Evolutionary conservation across 2,888 invertebrate species (phyloP).

Genomic region (Drosophila gaucha): DNA sequence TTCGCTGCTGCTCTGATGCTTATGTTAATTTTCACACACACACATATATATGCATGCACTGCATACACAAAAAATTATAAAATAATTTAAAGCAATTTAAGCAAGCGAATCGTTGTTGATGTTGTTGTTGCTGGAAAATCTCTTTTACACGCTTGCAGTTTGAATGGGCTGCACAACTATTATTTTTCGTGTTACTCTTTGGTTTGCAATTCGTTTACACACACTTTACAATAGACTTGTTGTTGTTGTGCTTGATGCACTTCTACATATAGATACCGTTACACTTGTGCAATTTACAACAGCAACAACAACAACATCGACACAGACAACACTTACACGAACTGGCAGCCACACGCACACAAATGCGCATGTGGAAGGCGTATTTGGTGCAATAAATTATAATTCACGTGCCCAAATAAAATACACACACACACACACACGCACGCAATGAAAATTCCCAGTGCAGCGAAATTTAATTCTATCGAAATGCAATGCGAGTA

Average conservation of each 20-base stretch:
- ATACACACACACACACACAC: background rate
- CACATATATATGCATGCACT: constrained; percentile 20
- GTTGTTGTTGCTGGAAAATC: constrained; percentile 36
- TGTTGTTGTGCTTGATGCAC: constrained; percentile 60
- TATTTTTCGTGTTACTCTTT: constrained; percentile 56
- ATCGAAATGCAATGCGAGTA: constrained; percentile 57
- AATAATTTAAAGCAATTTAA: constrained; percentile 76
- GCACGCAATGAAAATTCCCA: constrained; percentile 35
- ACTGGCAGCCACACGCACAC: constrained; percentile 33
- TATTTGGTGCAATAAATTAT: constrained; percentile 52
- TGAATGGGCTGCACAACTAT: constrained; percentile 69
- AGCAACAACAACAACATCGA: constrained; percentile 35
- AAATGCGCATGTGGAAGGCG: constrained; percentile 28
- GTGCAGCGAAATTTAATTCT: constrained; percentile 61
- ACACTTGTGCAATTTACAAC: constrained; percentile 79
- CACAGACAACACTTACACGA: constrained; percentile 66
- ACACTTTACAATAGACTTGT: constrained; percentile 56
- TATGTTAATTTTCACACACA: constrained; percentile 75
- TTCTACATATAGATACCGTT: constrained; percentile 71
- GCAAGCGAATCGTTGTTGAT: constrained; percentile 49
- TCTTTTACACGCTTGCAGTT: constrained; percentile 70
- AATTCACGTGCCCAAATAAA: constrained; percentile 65
- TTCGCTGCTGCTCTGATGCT: constrained; percentile 41
- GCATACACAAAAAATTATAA: constrained; percentile 66
- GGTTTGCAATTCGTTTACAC: constrained; percentile 59